Evolutionary conservation across 2,888 invertebrate species (phyloP).

Genomic region (Tortricodes alternella): DNA sequence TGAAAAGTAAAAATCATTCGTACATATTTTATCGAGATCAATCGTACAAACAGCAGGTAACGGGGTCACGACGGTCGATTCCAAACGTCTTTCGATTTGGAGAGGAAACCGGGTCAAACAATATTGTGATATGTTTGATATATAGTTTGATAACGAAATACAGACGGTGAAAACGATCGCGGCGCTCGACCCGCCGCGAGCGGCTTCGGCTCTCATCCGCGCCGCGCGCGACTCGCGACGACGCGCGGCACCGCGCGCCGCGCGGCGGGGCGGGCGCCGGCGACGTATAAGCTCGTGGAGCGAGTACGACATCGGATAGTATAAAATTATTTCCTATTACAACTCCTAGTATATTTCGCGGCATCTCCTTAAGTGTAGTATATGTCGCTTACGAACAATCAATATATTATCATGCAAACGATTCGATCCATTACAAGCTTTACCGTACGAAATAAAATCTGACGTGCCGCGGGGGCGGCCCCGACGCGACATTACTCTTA

Average conservation of each 20-base stretch:
- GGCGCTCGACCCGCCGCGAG: neutral
- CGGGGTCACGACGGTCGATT: constrained; percentile 1
- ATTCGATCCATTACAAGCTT: constrained; percentile 58
- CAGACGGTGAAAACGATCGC: neutral
- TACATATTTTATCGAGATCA: constrained; percentile 54
- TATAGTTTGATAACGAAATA: constrained; percentile 7
- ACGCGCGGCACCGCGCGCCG: neutral
- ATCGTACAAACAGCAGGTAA: constrained; percentile 7
- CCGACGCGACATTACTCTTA: constrained; percentile 46
- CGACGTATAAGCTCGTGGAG: constrained; percentile 49
- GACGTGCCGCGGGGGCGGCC: constrained; percentile 32
- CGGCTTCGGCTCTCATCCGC: no score
- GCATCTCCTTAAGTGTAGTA: constrained; percentile 44
- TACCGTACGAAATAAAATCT: constrained; percentile 42
- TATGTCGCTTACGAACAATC: constrained; percentile 47
- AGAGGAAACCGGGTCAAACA: constrained; percentile 3
- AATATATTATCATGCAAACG: constrained; percentile 50
- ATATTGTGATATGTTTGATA: constrained; percentile 33
- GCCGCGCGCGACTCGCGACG: neutral
- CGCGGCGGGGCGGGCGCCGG: neutral
- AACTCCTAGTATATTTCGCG: constrained; percentile 51
- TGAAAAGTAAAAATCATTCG: constrained; percentile 73
- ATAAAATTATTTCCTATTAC: constrained; percentile 64
- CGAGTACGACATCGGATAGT: constrained; percentile 55
- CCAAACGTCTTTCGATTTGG: constrained; percentile 3